phyloP scores from a whole-genome alignment of 2,113 vertebrate species.

The Pygathrix nemaeus region DNA sequence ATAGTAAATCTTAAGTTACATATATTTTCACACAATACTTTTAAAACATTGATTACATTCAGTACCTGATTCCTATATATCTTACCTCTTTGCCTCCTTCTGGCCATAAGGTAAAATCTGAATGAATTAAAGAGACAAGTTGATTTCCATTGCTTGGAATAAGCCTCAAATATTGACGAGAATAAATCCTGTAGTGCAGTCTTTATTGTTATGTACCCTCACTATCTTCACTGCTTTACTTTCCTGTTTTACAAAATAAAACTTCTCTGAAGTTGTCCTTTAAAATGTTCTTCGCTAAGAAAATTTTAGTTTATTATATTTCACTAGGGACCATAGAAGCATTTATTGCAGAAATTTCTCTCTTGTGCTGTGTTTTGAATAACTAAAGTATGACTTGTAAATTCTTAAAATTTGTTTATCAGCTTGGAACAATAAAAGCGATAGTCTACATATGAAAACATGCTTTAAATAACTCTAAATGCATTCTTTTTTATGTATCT shows the following conservation, averaged over 20 bases:
- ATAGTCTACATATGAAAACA: not conserved
- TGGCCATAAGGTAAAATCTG: not conserved
- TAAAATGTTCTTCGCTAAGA: not conserved
- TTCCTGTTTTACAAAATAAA: not conserved
- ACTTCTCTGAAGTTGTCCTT: not conserved
- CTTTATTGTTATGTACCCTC: not conserved
- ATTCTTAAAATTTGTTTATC: not conserved
- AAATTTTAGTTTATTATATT: not conserved
- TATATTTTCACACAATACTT: not conserved
- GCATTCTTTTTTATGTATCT: not conserved
- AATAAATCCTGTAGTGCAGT: accelerated
- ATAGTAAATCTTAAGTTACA: no score
- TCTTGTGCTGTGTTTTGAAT: not conserved
- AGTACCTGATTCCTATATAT: not conserved
- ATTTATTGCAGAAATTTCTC: not conserved
- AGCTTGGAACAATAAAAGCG: not conserved
- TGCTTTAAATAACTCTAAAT: not conserved
- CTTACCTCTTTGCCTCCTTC: not conserved
- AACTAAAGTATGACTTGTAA: not conserved
- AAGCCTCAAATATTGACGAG: not conserved
- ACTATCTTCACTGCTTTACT: not conserved
- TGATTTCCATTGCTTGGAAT: not conserved
- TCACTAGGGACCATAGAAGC: not conserved
- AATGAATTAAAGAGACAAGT: not conserved
- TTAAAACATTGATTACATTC: not conserved